Evolutionary conservation across 2,888 invertebrate species (phyloP).

Genomic region (Leptopilina drosophilae): DNA sequence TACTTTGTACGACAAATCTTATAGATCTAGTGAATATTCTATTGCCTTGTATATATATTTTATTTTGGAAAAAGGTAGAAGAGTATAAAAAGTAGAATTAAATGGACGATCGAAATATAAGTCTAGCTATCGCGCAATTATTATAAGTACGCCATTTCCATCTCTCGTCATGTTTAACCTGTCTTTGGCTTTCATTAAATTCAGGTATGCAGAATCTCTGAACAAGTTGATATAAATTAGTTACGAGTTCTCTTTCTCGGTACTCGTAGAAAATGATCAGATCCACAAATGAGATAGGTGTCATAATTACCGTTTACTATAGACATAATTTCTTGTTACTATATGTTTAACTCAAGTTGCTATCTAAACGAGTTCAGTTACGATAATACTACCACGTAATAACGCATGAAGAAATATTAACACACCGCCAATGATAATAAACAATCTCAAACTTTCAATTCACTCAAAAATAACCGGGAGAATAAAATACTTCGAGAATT

Average conservation of each 20-base stretch:
- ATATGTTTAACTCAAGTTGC: slow-evolving; percentile 54
- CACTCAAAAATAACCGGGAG: background rate
- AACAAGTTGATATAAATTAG: slow-evolving; percentile 35
- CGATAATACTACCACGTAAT: slow-evolving; percentile 51
- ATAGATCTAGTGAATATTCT: too few species aligned
- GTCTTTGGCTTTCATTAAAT: slow-evolving; percentile 30
- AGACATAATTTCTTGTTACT: slow-evolving; percentile 54
- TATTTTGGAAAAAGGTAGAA: too few species aligned
- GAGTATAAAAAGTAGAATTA: too few species aligned
- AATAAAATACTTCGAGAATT: too few species aligned
- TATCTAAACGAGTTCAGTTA: slow-evolving; percentile 57
- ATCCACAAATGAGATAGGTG: slow-evolving; percentile 22
- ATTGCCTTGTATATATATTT: too few species aligned
- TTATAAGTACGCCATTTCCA: slow-evolving; percentile 23
- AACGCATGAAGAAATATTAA: slow-evolving; percentile 2
- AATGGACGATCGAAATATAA: background rate
- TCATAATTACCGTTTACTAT: slow-evolving; percentile 38
- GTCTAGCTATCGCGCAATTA: background rate
- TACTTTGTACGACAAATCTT: too few species aligned
- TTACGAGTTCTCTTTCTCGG: slow-evolving; percentile 19
- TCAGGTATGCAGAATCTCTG: slow-evolving; percentile 27
- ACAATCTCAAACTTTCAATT: too few species aligned
- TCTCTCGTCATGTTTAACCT: slow-evolving; percentile 24
- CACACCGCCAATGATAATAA: background rate
- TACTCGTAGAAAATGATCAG: slow-evolving; percentile 26